Conservation (phyloP, 1,140 invertebrate species). For the Manduca sexta region DNA sequence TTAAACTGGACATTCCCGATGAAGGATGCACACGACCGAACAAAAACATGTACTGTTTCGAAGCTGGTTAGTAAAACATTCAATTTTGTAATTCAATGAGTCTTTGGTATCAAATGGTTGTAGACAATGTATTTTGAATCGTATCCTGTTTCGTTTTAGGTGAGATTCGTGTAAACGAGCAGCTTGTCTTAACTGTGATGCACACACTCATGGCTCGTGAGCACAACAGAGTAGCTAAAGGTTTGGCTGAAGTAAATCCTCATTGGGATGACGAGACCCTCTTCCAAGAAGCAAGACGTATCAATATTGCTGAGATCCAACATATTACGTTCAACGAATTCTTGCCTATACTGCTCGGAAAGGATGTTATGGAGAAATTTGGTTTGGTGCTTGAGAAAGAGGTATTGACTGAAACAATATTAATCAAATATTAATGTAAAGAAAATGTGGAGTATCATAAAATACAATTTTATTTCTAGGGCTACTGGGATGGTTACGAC, state of each 20-base stretch:
- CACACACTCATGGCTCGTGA: conserved; percentile 92
- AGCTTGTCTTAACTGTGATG: conserved; percentile 91
- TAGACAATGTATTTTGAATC: neutral
- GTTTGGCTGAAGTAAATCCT: conserved; percentile 86
- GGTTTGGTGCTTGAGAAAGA: conserved; percentile 88
- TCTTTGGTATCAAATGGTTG: too few relatives aligned
- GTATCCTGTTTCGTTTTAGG: conserved; percentile 68
- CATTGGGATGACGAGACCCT: conserved; percentile 97
- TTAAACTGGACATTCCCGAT: conserved; percentile 93
- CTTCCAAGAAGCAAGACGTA: conserved; percentile 92
- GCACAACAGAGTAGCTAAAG: conserved; percentile 89
- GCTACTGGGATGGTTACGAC: conserved; percentile 94
- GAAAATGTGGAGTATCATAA: neutral
- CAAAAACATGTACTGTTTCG: conserved; percentile 92
- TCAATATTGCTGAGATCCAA: conserved; percentile 92
- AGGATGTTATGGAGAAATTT: conserved; percentile 95
- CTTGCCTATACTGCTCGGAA: conserved; percentile 93
- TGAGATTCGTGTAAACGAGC: conserved; percentile 95
- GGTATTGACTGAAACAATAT: conserved; percentile 70
- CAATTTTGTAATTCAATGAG: too few relatives aligned
- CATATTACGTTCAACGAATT: conserved; percentile 97
- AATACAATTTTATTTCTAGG: conserved; percentile 67
- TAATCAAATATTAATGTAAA: too few relatives aligned
- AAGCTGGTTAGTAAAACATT: conserved; percentile 79
- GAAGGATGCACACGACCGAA: conserved; percentile 94